A percentile compares a stretch with the other conserved stretches of the same genome.
These are phyloP conservation scores for Phymastichus coffea DNA, from an alignment of 1,140 invertebrate genomes.

Conservation along the genomic window DNA sequence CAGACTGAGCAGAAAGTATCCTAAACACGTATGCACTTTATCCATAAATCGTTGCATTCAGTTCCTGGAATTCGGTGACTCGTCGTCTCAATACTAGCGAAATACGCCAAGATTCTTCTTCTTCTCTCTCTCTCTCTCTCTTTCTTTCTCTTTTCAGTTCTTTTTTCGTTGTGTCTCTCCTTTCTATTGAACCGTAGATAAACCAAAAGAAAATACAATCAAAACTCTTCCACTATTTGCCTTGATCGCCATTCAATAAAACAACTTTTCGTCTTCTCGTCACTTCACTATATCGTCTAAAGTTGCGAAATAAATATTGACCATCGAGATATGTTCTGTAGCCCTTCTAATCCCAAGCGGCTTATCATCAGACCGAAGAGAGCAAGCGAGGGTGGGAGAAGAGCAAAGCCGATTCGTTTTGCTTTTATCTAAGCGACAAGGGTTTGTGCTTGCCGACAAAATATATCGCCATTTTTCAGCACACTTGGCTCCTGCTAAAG, in stretches of 20 bases:
- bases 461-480: slow-evolving; percentile 15
- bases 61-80: not conserved
- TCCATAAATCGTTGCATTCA: slow-evolving; percentile 3
- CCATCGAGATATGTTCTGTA: not conserved
- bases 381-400: not conserved
- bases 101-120: too few species aligned
- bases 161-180: too few species aligned
- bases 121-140: too few species aligned
- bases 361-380: not conserved
- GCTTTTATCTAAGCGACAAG: slow-evolving; percentile 3
- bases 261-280: too few species aligned
- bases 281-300: not conserved
- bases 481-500: slow-evolving; percentile 7
- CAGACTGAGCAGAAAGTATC: not conserved
- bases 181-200: too few species aligned
- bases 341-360: not conserved
- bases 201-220: too few species aligned
- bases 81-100: too few species aligned
- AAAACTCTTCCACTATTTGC: too few species aligned
- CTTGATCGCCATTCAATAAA: too few species aligned
- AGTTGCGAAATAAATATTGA: not conserved
- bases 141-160: too few species aligned
- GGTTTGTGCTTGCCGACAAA: not conserved
- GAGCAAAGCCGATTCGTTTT: not conserved
- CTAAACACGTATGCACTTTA: not conserved